Evolutionary conservation across 2,888 invertebrate genomes (phyloP).

Genomic region (Microplitis deprimator): DNA sequence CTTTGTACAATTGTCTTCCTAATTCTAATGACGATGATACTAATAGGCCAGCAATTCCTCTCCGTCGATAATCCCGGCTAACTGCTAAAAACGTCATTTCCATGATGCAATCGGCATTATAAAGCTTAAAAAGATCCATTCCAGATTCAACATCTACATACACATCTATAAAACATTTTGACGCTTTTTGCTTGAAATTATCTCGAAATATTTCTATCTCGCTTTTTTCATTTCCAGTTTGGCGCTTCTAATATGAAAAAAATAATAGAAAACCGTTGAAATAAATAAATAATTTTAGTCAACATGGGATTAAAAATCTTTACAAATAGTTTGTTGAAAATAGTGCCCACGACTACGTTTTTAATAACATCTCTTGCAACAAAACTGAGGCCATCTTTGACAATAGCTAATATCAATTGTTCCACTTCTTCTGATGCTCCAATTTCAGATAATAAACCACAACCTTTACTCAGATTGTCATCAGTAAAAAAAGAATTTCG

Average conservation of each 20-base stretch:
- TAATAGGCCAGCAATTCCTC: slow-evolving; percentile 75
- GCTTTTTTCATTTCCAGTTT: slow-evolving; percentile 69
- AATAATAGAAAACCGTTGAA: background rate
- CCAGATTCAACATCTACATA: slow-evolving; percentile 78
- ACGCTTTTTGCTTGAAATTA: slow-evolving; percentile 74
- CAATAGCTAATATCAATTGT: slow-evolving; percentile 75
- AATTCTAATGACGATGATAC: slow-evolving; percentile 74
- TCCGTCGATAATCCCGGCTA: slow-evolving; percentile 72
- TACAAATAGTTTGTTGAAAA: slow-evolving; percentile 82
- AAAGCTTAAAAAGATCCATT: slow-evolving; percentile 77
- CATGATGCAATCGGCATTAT: slow-evolving; percentile 76
- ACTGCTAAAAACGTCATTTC: slow-evolving; percentile 81
- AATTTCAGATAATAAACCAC: slow-evolving; percentile 75
- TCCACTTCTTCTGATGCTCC: slow-evolving; percentile 76
- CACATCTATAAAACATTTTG: slow-evolving; percentile 76
- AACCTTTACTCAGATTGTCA: slow-evolving; percentile 76
- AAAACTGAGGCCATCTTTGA: slow-evolving; percentile 78
- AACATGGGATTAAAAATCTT: slow-evolving; percentile 4
- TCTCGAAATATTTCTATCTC: slow-evolving; percentile 76
- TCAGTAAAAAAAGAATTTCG: slow-evolving; percentile 76
- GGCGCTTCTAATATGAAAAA: slow-evolving; percentile 46
- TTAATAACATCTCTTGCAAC: slow-evolving; percentile 75
- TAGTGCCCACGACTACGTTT: slow-evolving; percentile 75
- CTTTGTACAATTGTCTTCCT: slow-evolving; percentile 71
- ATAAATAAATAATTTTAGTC: background rate